Percentiles rank a stretch among this genome's conserved stretches.
Conservation (phyloP, 2,888 invertebrate species). For the Cerastoderma edule region DNA sequence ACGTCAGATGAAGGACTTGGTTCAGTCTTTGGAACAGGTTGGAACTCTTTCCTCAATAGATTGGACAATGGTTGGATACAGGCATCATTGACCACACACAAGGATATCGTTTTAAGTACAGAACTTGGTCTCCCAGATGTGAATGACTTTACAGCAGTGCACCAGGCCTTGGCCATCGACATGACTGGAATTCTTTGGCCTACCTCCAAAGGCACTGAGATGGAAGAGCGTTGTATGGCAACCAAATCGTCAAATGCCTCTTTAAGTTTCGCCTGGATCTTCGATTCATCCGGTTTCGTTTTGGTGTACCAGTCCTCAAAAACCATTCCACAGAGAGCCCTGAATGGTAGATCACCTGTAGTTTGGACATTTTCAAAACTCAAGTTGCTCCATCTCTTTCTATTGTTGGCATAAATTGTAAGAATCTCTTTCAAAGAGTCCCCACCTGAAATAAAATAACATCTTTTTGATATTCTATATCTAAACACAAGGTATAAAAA, state of each 20-base stretch:
- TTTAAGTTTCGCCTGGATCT: background rate
- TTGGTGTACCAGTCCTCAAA: background rate
- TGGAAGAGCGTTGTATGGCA: background rate
- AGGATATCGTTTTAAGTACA: background rate
- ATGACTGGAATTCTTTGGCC: background rate
- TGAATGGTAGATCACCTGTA: background rate
- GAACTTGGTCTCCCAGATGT: background rate
- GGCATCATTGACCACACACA: background rate
- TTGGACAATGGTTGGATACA: background rate
- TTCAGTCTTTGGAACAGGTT: background rate
- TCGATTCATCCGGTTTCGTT: background rate
- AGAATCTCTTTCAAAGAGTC: background rate
- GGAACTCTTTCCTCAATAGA: background rate
- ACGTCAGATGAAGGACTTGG: background rate
- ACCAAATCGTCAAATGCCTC: background rate
- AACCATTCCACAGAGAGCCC: background rate
- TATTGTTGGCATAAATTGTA: background rate
- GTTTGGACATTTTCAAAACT: background rate
- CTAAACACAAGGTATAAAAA: background rate
- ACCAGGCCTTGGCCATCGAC: background rate
- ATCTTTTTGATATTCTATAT: background rate
- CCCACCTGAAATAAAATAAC: constrained; percentile 5
- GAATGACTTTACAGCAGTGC: background rate
- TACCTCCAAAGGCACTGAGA: background rate
- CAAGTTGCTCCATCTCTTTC: background rate